These are phyloP conservation scores for Pipistrellus nathusii DNA, from an alignment of 2,797 vertebrate species.

Conservation along the genomic window DNA sequence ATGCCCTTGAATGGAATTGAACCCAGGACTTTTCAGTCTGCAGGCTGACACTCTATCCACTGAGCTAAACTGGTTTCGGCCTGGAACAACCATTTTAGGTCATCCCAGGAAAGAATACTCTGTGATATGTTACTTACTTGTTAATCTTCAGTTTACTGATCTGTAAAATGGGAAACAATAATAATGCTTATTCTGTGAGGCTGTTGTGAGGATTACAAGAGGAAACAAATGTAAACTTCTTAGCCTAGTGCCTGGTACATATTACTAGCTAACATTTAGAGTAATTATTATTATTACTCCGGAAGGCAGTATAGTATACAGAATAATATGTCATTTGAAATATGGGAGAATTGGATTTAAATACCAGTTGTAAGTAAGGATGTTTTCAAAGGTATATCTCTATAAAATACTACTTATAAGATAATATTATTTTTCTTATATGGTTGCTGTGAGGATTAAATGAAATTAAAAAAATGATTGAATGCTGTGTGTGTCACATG, in stretches of 20 bases:
- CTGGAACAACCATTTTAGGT: background rate
- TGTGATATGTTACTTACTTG: background rate
- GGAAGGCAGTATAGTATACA: background rate
- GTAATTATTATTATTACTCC: background rate
- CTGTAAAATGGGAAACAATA: slow-evolving; percentile 38
- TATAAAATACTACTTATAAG: slow-evolving; percentile 28
- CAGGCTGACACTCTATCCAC: no score
- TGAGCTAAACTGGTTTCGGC: no score
- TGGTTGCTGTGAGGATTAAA: slow-evolving; percentile 36
- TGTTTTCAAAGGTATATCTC: slow-evolving; percentile 39
- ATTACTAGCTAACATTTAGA: slow-evolving; percentile 37
- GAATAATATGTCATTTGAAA: slow-evolving; percentile 51
- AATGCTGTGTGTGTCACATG: background rate
- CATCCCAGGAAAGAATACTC: slow-evolving; percentile 24
- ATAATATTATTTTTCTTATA: slow-evolving; percentile 31
- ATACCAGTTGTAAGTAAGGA: background rate
- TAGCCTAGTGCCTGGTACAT: background rate
- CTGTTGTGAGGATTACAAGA: slow-evolving; percentile 7
- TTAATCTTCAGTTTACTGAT: slow-evolving; percentile 37
- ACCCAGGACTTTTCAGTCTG: no score
- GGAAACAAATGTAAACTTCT: background rate
- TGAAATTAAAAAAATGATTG: slow-evolving; percentile 45
- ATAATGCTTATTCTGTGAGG: background rate
- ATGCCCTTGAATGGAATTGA: no score
- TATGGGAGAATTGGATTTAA: slow-evolving; percentile 52